Base-by-base conservation (phyloP, 2,113 vertebrate genomes). In the Festucalex cinctus region DNA sequence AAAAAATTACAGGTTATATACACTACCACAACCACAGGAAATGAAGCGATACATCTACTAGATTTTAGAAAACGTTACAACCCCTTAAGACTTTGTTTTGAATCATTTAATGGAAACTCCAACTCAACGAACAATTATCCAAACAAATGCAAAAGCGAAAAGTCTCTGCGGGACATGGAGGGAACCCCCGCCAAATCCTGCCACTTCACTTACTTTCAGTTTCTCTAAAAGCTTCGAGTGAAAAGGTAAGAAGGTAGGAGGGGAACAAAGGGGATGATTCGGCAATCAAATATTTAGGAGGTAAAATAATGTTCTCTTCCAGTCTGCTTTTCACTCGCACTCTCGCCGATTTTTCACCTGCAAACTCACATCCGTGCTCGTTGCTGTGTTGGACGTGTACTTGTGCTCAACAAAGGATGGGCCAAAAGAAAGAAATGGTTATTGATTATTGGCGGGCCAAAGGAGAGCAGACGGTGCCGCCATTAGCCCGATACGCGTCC, bases 381-480 rank as follows among this genome's bases (percentile, higher is more conserved):
- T 41, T 22, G 59, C 37, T 10, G 37, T 16, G 14, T 62, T 22
- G 37, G 37, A 41, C n/a, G 14, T 36, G 16, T 19, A 36, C 17
- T 59, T 16, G 57, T 1, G 58, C 20, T 62, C 59, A 7, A 62
- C 59, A 62, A 62, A 62, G 37, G 37, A 41, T 16, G 59, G 37
- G 19, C 59, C 39, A 43, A 62, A n/a, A 62, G 60, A 62, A 62
- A 62, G 39, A 26, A 24, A 62, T 26, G 39, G n/a, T 43, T 62
- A 62, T 62, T 16, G 60, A 62, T 62, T 62, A 62, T 62, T 12
- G 60, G 60, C n/a, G 20, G 60, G 37, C 60, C 36, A 43, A 62
- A 62, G 4, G 37, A n/a, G 60, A 22, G 58, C 36, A 60, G 58
- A 60, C 36, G 36, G 10, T 39, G 58, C 6, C 60, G 60, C 39